Evolutionary conservation across 1,140 invertebrate species (phyloP), one percentile per base, ranked within the genome.

Genomic region (Pissodes strobi): DNA sequence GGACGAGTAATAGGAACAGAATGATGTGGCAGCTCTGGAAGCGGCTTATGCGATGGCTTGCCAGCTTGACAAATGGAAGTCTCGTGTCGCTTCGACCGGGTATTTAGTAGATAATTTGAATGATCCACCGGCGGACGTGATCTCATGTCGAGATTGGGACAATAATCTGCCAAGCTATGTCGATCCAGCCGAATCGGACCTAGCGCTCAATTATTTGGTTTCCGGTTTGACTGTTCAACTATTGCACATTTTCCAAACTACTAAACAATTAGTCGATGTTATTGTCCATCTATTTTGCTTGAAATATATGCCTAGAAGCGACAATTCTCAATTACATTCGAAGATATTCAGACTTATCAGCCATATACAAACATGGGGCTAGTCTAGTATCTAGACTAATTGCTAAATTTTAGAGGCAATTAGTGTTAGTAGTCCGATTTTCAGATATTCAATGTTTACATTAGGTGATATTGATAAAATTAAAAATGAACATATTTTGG

Each of bases 41-140:
- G 53, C 63, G 63, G 63, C 63, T 65, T 65, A 64, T 58, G 63
- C 41, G 55, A 65, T 34, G 55, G 61, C 52, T 45, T 38, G 62
- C 27, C 46, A 51, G 53, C 62, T 72, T 72, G 69, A 72, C 70
- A 74, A 72, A 72, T 70, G 66, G 69, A 71, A 70, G 58, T 66
- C 64, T 68, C 66, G 68, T 69, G 66, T 73, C 63, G 60, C 51
- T 60, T 59, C 63, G 60, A 58, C 60, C 65, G 67, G 69, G 64
- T 70, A 70, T 72, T 72, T 68, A 69, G 67, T 72, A 59, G 63
- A 65, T 65, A 70, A 70, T 72, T 72, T 70, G 69, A 70, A 72
- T 67, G 69, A 72, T 71, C 68, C 66, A 61, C 46, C 60, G 56
- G 59, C 51, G 46, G 52, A 58, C 64, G 60, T 66, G 63, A 69